Percentiles rank a stretch among this genome's conserved stretches.
These are phyloP conservation scores for Xanthorhoe spadicearia DNA, from an alignment of 2,888 invertebrate genomes.

Conservation along the genomic window DNA sequence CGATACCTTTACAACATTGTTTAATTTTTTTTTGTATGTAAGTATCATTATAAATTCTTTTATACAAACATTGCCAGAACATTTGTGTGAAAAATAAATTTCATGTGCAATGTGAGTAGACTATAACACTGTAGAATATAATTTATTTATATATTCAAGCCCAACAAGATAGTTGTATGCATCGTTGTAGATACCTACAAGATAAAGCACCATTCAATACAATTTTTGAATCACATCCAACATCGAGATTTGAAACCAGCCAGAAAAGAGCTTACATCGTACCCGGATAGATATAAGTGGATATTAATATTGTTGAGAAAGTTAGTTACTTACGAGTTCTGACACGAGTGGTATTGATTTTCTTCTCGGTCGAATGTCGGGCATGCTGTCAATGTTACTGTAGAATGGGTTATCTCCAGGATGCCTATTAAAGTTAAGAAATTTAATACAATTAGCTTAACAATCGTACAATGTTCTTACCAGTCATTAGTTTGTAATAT, in stretches of 20 bases:
- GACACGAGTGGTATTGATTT: slow-evolving; percentile 99
- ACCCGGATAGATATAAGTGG: slow-evolving; percentile 54
- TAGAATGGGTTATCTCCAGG: slow-evolving; percentile 99
- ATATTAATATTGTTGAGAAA: slow-evolving; percentile 42
- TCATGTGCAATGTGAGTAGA: neutral
- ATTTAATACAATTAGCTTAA: slow-evolving; percentile 10
- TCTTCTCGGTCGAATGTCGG: slow-evolving; percentile 97
- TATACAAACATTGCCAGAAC: too few species aligned
- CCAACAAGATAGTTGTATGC: neutral
- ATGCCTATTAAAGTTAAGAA: slow-evolving; percentile 83
- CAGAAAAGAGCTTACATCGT: slow-evolving; percentile 64
- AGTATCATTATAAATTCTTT: too few species aligned
- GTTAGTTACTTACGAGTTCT: slow-evolving; percentile 94
- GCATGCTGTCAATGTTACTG: slow-evolving; percentile 99
- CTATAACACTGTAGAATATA: neutral
- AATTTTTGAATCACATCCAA: slow-evolving; percentile 32
- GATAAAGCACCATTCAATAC: slow-evolving; percentile 12
- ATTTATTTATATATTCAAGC: neutral
- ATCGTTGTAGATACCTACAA: neutral
- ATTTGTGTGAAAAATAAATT: too few species aligned
- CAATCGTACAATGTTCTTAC: slow-evolving; percentile 3
- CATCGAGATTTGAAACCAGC: slow-evolving; percentile 65
- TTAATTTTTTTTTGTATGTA: too few species aligned
- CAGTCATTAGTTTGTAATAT: slow-evolving; percentile 4
- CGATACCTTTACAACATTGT: too few species aligned